These are phyloP conservation scores for Bombycilla garrulus DNA, from an alignment of 2,113 vertebrate species.

Conservation along the genomic window DNA sequence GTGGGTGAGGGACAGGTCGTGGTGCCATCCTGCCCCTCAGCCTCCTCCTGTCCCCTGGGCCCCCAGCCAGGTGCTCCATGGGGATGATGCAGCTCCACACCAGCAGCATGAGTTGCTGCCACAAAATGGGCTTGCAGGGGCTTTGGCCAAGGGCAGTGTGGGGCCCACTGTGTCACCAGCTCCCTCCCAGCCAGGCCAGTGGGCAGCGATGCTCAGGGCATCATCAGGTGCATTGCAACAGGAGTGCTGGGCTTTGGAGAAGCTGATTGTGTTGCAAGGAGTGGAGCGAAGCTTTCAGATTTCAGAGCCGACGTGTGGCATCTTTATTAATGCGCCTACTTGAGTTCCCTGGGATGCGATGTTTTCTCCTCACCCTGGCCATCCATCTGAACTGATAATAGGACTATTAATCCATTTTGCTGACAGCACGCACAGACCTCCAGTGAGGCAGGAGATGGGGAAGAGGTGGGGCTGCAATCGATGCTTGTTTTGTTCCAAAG, in stretches of 20 bases:
- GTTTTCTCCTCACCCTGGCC: slow-evolving; percentile 55
- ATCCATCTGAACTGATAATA: slow-evolving; percentile 65
- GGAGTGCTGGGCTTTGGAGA: not conserved
- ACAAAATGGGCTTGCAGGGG: not conserved
- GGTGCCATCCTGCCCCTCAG: not conserved
- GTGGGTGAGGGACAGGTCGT: rapidly evolving
- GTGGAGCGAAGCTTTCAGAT: not conserved
- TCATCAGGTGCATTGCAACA: not conserved
- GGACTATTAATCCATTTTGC: slow-evolving; percentile 66
- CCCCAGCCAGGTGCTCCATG: no score
- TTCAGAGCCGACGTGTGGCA: slow-evolving; percentile 34
- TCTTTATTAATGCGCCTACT: slow-evolving; percentile 61
- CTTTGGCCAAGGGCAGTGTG: rapidly evolving
- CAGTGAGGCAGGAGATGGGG: slow-evolving; percentile 35
- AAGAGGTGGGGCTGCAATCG: slow-evolving; percentile 6
- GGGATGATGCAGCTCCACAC: rapidly evolving
- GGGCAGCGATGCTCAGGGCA: no score
- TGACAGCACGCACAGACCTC: slow-evolving; percentile 54
- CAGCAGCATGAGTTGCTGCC: not conserved
- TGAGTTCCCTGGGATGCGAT: slow-evolving; percentile 47
- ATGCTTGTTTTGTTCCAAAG: not conserved
- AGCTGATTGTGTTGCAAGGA: slow-evolving; percentile 46
- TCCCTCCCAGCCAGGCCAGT: no score
- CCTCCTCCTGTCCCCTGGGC: not conserved
- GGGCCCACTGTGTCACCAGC: not conserved